Base-by-base conservation (phyloP, 2,797 vertebrate genomes). In the Enteromius treurensis region DNA sequence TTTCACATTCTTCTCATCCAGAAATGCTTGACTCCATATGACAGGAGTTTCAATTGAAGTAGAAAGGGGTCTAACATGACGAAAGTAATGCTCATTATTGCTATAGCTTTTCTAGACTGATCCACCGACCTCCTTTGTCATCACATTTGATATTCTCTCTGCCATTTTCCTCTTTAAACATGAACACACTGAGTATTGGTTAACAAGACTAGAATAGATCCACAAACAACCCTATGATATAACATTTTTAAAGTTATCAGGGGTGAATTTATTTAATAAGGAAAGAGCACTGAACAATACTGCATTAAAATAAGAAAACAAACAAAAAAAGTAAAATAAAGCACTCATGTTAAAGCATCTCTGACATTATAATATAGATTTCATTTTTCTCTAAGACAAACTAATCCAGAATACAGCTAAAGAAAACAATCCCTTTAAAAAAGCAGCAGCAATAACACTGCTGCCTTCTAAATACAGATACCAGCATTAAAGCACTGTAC, bases 31-130 rank as follows among this genome's bases (percentile, higher is more conserved):
- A 77, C 65, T 80, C 77, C 32, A 40, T 65, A 32, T 42, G 15
- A 77, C 5, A 55, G 14, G 23, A 69, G 45, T 69, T 79, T 67
- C 70, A 81, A 82, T 84, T 67, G 60, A 80, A 84, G 82, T 79
- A 83, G 60, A 84, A 84, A 86, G 80, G 21, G 15, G 42, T 83
- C 76, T 17, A 78, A 76, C 81, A 79, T 76, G 75, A 81, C 81
- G 53, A 45, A 83, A 81, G 70, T 65, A 79, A 86, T 84, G 77
- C 60, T 85, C 26, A 82, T 88, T 89, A 89, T 88, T 88, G 88
- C 86, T 88, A 89, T 77, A 83, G 65, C 55, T 81, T 79, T 81
- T 68, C 29, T 74, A 84, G 62, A 68, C 32, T 47, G 37, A 84
- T 58, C 37, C 23, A n/a, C 40, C 34, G 45, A 58, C 58, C 58